These are phyloP conservation scores for Aricia artaxerxes DNA, from an alignment of 2,888 invertebrate species.

Conservation along the genomic window DNA sequence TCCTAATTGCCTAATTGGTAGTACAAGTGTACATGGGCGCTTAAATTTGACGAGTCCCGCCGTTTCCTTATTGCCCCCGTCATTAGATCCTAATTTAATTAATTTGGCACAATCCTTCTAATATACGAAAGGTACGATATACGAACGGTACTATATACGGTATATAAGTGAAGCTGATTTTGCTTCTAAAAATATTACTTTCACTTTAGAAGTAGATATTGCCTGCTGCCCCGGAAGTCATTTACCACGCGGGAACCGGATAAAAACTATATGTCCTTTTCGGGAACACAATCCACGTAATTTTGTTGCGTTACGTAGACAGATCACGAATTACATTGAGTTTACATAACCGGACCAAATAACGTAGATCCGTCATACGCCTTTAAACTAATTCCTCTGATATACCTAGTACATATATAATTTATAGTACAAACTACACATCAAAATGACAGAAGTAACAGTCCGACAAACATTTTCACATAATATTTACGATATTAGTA, in stretches of 20 bases:
- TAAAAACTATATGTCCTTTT: too few relatives aligned
- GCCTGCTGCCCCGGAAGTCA: too few relatives aligned
- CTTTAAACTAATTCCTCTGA: not conserved
- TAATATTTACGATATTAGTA: not conserved
- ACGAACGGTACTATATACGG: too few relatives aligned
- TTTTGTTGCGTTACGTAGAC: too few relatives aligned
- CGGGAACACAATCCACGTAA: too few relatives aligned
- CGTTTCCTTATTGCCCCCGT: slow-evolving; percentile 15
- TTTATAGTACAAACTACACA: too few relatives aligned
- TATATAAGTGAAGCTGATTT: not conserved
- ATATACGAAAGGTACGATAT: not conserved
- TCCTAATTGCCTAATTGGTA: slow-evolving; percentile 6
- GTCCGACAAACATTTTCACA: too few relatives aligned
- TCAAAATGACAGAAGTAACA: too few relatives aligned
- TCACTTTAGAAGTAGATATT: not conserved
- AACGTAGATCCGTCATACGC: not conserved
- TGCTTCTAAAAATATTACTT: not conserved
- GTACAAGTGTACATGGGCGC: slow-evolving; percentile 2
- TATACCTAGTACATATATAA: too few relatives aligned
- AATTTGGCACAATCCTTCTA: slow-evolving; percentile 13
- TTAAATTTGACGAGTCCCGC: slow-evolving; percentile 13
- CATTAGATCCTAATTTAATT: slow-evolving; percentile 21
- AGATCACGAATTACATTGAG: not conserved
- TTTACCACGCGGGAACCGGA: too few relatives aligned
- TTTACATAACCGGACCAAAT: not conserved